These are phyloP conservation scores for Gymnarchus niloticus DNA, from an alignment of 2,113 vertebrate species.

Conservation along the genomic window DNA sequence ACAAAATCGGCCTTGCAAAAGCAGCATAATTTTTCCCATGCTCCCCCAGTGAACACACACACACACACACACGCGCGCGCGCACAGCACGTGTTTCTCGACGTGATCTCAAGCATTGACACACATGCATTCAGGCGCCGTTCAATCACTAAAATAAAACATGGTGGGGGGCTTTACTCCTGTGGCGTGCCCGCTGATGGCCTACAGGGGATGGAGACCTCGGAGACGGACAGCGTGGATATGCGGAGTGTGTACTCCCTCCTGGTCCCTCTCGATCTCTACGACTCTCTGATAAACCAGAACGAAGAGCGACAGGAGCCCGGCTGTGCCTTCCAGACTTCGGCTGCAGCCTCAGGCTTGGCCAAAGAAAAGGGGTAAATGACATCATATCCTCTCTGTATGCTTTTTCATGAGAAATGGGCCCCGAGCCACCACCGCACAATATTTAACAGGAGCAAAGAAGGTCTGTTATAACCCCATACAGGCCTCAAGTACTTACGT, in stretches of 20 bases:
- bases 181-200: not conserved
- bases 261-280: slow-evolving; percentile 14
- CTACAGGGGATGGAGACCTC: not conserved
- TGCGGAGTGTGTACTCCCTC: not conserved
- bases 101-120: not conserved
- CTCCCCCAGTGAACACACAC: not conserved
- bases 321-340: not conserved
- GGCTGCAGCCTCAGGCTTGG: not conserved
- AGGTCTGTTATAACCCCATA: not conserved
- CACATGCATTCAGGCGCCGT: not conserved
- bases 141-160: not conserved
- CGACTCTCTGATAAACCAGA: not conserved
- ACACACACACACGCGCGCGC: not conserved
- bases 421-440: not conserved
- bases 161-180: not conserved
- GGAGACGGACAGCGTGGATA: not conserved
- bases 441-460: not conserved
- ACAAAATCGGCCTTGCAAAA: not conserved
- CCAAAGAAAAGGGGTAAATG: not conserved
- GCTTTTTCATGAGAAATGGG: not conserved
- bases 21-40: not conserved
- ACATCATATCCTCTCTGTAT: not conserved
- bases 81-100: not conserved
- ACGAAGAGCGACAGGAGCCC: not conserved
- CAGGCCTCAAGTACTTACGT: not conserved